These are phyloP conservation scores for Drosophila eugracilis DNA, from an alignment of 1,140 invertebrate genomes.

Conservation along the genomic window DNA sequence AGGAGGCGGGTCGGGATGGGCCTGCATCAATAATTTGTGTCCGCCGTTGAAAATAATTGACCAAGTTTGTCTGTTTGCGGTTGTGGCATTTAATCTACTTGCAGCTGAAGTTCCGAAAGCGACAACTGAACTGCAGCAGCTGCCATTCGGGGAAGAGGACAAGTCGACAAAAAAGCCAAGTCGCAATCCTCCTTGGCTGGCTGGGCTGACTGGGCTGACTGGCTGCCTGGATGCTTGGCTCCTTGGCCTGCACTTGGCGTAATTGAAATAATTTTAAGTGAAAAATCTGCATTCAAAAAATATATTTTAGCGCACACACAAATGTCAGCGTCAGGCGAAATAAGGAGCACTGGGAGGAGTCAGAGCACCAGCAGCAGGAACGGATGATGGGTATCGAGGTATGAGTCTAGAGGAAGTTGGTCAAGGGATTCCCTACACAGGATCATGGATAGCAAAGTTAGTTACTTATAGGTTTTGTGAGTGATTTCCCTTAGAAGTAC, in stretches of 20 bases:
- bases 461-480: no score
- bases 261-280: slow-evolving; percentile 83
- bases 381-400: background rate
- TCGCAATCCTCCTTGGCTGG: slow-evolving; percentile 13
- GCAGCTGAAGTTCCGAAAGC: slow-evolving; percentile 63
- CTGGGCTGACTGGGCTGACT: no score
- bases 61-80: slow-evolving; percentile 83
- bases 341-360: slow-evolving; percentile 19
- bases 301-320: slow-evolving; percentile 70
- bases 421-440: slow-evolving; percentile 10
- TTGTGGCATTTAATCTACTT: slow-evolving; percentile 82
- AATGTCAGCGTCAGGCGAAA: slow-evolving; percentile 46
- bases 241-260: slow-evolving; percentile 66
- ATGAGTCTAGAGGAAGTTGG: background rate
- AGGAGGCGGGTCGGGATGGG: slow-evolving; percentile 1
- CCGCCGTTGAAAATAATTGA: slow-evolving; percentile 83
- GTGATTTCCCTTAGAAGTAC: no score
- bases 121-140: slow-evolving; percentile 63
- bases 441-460: no score
- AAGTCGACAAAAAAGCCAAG: slow-evolving; percentile 34
- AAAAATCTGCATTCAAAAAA: slow-evolving; percentile 83
- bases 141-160: slow-evolving; percentile 41
- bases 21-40: slow-evolving; percentile 83
- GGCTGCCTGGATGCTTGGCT: no score
- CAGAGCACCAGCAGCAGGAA: slow-evolving; percentile 42